Conservation (phyloP, 2,888 invertebrate genomes). For the Bombylius discolor region DNA sequence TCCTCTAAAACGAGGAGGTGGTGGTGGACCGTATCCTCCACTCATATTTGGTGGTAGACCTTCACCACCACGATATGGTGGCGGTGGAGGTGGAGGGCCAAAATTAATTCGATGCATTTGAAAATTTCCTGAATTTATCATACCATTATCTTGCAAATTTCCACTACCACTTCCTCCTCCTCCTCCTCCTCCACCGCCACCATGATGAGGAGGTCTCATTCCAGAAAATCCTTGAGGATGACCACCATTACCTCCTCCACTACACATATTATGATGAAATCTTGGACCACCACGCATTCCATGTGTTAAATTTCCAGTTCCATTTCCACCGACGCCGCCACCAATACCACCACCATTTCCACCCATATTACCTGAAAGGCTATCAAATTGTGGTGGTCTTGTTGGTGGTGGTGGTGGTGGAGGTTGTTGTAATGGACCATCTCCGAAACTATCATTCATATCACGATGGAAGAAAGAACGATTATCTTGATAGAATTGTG, state of each 20-base stretch:
- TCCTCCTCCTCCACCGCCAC: conserved; percentile 1
- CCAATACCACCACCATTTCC: not conserved
- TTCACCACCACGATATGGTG: conserved; percentile 9
- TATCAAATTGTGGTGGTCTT: conserved; percentile 4
- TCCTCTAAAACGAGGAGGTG: conserved; percentile 11
- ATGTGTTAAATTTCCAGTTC: not conserved
- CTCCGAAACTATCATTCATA: conserved; percentile 5
- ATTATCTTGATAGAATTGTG: conserved; percentile 6
- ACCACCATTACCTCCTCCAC: not conserved
- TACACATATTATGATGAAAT: conserved; percentile 5
- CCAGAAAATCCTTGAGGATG: not conserved
- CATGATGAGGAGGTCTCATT: conserved; percentile 1
- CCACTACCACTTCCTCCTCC: not conserved
- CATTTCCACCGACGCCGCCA: not conserved
- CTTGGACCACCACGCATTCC: conserved; percentile 1
- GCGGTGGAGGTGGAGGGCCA: conserved; percentile 11
- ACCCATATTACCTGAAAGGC: not conserved
- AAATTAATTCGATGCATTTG: conserved; percentile 12
- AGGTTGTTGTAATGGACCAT: not conserved
- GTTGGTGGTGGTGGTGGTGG: not conserved
- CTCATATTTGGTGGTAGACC: conserved; percentile 4
- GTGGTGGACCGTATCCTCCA: conserved; percentile 6
- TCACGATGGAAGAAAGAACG: conserved; percentile 9
- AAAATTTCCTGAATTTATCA: conserved; percentile 2
- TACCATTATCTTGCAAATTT: not conserved